These are phyloP conservation scores for Zaprionus camerounensis DNA, from an alignment of 1,140 invertebrate genomes.

Conservation along the genomic window DNA sequence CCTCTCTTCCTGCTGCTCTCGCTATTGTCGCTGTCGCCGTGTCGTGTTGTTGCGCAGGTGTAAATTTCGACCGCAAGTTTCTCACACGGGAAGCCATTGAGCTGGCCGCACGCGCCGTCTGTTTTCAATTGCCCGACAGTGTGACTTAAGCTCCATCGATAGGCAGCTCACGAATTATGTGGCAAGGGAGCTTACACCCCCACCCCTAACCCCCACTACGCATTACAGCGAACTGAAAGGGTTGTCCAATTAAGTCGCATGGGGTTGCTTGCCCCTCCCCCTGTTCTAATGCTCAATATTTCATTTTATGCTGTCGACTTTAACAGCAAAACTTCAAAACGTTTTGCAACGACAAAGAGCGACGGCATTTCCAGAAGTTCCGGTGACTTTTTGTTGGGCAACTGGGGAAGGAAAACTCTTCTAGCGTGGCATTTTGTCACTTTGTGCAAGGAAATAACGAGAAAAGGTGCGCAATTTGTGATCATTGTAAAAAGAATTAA, in stretches of 20 bases:
- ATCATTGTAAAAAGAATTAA: too few relatives aligned
- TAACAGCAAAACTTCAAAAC: constrained; percentile 31
- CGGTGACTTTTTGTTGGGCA: neutral
- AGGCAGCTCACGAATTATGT: constrained; percentile 57
- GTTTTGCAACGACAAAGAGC: constrained; percentile 12
- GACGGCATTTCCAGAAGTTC: neutral
- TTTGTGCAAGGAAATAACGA: neutral
- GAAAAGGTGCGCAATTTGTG: neutral
- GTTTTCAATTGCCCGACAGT: constrained; percentile 52
- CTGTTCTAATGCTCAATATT: constrained; percentile 17
- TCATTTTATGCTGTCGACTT: constrained; percentile 27
- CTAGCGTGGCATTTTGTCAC: neutral
- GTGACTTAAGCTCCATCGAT: constrained; percentile 63
- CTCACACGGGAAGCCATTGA: constrained; percentile 50
- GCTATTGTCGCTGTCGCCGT: neutral
- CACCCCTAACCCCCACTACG: neutral
- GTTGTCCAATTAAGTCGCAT: constrained; percentile 13
- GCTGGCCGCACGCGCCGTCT: constrained; percentile 63
- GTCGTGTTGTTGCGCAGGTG: constrained; percentile 32
- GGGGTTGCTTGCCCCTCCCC: neutral
- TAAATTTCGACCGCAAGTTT: constrained; percentile 39
- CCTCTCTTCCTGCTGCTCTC: neutral
- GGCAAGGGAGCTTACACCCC: neutral
- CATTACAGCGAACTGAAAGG: neutral
- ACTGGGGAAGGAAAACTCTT: too few relatives aligned